phyloP scores from a whole-genome alignment of 2,113 vertebrate species.

The Coregonus clupeaformis region DNA sequence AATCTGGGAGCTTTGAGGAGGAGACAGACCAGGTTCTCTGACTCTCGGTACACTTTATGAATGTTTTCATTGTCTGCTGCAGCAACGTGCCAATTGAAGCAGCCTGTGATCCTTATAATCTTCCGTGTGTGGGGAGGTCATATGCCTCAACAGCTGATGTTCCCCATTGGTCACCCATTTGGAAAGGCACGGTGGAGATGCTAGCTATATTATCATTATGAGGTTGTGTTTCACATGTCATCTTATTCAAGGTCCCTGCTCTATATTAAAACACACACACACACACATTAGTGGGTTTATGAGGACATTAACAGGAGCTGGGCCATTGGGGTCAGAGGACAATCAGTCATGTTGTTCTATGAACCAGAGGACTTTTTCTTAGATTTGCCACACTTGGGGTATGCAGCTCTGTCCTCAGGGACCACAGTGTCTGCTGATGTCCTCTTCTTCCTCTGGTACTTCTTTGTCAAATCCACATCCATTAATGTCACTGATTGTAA shows the following conservation, averaged over 20 bases:
- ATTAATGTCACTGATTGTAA: too few species aligned
- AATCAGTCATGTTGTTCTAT: too few species aligned
- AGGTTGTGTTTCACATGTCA: conserved; percentile 12
- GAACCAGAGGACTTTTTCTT: too few species aligned
- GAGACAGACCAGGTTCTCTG: neutral
- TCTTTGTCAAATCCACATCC: too few species aligned
- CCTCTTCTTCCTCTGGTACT: too few species aligned
- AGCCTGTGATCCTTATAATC: conserved; percentile 21
- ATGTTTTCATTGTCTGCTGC: conserved; percentile 29
- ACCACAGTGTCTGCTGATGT: too few species aligned
- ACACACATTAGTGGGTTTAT: too few species aligned
- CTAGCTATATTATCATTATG: conserved; percentile 28
- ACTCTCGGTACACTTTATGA: conserved; percentile 14
- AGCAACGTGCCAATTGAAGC: neutral
- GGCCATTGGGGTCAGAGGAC: too few species aligned
- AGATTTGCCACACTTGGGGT: too few species aligned
- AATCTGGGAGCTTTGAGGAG: neutral
- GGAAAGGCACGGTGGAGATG: conserved; percentile 28
- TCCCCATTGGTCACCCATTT: conserved; percentile 6
- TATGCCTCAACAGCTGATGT: conserved; percentile 30
- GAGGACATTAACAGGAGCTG: too few species aligned
- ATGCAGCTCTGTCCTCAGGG: too few species aligned
- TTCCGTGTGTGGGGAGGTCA: conserved; percentile 32
- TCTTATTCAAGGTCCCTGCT: neutral
- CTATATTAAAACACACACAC: too few species aligned